Base-by-base conservation (phyloP, 2,797 vertebrate species). In the Pangasius mekongensis region DNA sequence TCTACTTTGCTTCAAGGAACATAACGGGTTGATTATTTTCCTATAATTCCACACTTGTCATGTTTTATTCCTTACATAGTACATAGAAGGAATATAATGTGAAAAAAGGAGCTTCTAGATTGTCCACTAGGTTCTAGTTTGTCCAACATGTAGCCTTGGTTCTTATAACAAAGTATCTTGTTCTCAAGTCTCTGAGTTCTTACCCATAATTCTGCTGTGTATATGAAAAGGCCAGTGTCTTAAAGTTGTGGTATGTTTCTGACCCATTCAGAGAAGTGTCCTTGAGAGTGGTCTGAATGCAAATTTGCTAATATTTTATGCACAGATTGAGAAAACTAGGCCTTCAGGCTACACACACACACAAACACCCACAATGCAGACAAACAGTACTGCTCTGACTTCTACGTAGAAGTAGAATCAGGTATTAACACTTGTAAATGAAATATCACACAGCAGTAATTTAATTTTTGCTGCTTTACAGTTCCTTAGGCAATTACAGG, bases 281-380 rank as follows among this genome's bases (percentile, higher is more conserved):
- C 77, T 83, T 89, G 77, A 86, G 67, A 89, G 47, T 27, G 47
- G 30, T 56, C 86, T 73, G 86, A 87, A 86, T 89, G 69, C 30
- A 83, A 60, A 89, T 62, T 43, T 62, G 24, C 16, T 76, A 49
- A 66, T 66, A 80, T 54, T 27, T 33, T 76, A 74, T 66, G 36
- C 84, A 74, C 30, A 54, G 36, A 83, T 20, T 83, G 33, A 47
- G 76, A 62, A 49, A 81, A 73, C 47, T 67, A 30, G 86, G 76
- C 77, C 64, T 82, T 77, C 60, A 64, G 64, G 81, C 24, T 2
- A 27, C 20, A 82, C 56, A 60, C 27, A 80, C 52, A 77, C 47
- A 54, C 27, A 60, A 33, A 80, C 18, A 80, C 8, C 36, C 30
- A 60, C 33, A 82, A 10, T n/a, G 27, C 27, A 66, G 39, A 66